Percentiles rank a stretch among this genome's conserved stretches.
phyloP scores from a whole-genome alignment of 1,140 invertebrate genomes.

The Drosophila pachea region DNA sequence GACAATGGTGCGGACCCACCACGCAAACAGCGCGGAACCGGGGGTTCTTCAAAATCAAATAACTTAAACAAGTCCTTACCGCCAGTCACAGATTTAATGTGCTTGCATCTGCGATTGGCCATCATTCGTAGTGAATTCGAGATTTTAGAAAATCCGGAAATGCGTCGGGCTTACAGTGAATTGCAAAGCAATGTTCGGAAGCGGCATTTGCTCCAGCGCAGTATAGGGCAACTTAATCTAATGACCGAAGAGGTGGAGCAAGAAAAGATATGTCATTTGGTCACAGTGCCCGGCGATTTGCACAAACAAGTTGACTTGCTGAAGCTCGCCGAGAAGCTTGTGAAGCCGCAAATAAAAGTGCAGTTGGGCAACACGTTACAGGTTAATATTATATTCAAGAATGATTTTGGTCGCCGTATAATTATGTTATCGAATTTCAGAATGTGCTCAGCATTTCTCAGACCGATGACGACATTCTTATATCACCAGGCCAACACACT shows the following conservation, averaged over 20 bases:
- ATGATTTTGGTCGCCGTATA: background rate
- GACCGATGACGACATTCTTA: conserved; percentile 55
- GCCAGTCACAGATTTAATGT: conserved; percentile 79
- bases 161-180: conserved; percentile 80
- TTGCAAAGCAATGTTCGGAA: conserved; percentile 56
- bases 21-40: conserved; percentile 34
- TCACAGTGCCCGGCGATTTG: conserved; percentile 80
- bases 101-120: conserved; percentile 81
- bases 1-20: conserved; percentile 38
- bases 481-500: conserved; percentile 63
- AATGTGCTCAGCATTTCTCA: conserved; percentile 79
- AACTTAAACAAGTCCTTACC: conserved; percentile 65
- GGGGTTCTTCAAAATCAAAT: conserved; percentile 16
- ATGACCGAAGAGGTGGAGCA: conserved; percentile 17
- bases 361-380: conserved; percentile 69
- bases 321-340: conserved; percentile 64
- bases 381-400: conserved; percentile 26
- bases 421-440: conserved; percentile 20
- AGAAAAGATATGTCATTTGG: conserved; percentile 78
- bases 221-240: conserved; percentile 37
- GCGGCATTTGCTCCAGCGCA: conserved; percentile 37
- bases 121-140: conserved; percentile 83
- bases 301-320: conserved; percentile 79
- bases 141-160: conserved; percentile 82
- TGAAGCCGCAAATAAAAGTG: conserved; percentile 38